Evolutionary conservation across 2,888 invertebrate species (phyloP).

Genomic region (Eretmocerus hayati): DNA sequence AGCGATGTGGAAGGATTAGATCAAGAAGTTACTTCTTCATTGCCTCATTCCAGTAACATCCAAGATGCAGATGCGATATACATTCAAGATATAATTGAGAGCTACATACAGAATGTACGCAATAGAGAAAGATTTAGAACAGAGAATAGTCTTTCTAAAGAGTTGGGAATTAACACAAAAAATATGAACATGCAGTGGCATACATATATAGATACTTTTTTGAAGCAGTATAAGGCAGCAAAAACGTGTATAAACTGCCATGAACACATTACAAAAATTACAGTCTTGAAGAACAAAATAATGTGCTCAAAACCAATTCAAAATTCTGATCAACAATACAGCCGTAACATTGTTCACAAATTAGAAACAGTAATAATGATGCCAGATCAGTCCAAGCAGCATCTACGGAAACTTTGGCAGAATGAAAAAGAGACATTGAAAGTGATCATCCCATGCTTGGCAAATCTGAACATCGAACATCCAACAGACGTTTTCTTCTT

Average conservation of each 20-base stretch:
- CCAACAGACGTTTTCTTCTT: conserved; percentile 84
- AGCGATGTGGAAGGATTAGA: conserved; percentile 67
- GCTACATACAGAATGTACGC: conserved; percentile 41
- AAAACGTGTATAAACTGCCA: conserved; percentile 55
- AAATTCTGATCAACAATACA: conserved; percentile 2
- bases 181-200: conserved; percentile 50
- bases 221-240: conserved; percentile 37
- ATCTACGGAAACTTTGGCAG: conserved; percentile 64
- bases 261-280: conserved; percentile 50
- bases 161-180: conserved; percentile 33
- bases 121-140: conserved; percentile 32
- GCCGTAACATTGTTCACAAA: conserved; percentile 20
- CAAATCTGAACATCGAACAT: conserved; percentile 47
- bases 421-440: conserved; percentile 64
- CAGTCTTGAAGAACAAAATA: conserved; percentile 56
- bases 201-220: conserved; percentile 47
- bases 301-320: conserved; percentile 43
- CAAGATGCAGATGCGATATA: conserved; percentile 38
- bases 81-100: conserved; percentile 48
- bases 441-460: conserved; percentile 65
- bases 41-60: conserved; percentile 26
- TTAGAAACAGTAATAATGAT: conserved; percentile 47
- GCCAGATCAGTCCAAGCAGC: conserved; percentile 59
- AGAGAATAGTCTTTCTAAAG: conserved; percentile 31
- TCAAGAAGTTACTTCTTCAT: conserved; percentile 34